A percentile compares a stretch with the other conserved stretches of the same genome.
Conservation (phyloP, 2,113 vertebrate species). For the Mystacornis crossleyi region DNA sequence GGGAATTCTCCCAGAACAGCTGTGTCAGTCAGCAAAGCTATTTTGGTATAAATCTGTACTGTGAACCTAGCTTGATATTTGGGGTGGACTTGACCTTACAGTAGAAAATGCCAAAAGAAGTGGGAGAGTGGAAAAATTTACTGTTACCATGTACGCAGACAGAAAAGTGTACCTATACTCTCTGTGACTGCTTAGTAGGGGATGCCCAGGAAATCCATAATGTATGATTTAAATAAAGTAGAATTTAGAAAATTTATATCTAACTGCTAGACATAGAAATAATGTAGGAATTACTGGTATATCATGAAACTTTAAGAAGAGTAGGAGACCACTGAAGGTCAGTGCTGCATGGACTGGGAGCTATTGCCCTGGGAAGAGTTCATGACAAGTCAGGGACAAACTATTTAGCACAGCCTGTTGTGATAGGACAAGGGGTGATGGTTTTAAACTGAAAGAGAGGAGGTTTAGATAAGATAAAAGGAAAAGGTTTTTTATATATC, state of each 20-base stretch:
- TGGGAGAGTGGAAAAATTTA: background rate
- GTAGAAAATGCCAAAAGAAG: background rate
- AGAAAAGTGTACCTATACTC: background rate
- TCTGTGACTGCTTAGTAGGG: background rate
- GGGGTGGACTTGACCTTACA: background rate
- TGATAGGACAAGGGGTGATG: background rate
- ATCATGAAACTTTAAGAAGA: background rate
- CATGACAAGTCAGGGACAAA: background rate
- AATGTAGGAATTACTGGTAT: background rate
- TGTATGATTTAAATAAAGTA: background rate
- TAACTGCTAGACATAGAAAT: background rate
- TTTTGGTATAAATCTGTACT: constrained; percentile 21
- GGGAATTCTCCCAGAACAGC: constrained; percentile 32
- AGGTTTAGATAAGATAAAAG: background rate
- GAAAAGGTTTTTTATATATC: background rate
- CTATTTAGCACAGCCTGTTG: background rate
- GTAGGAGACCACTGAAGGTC: background rate
- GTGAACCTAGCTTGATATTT: background rate
- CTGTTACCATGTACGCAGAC: background rate
- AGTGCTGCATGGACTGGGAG: background rate
- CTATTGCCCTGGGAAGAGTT: background rate
- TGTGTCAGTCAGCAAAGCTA: constrained; percentile 26
- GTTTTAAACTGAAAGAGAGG: background rate
- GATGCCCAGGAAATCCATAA: background rate
- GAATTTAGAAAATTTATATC: background rate